These are phyloP conservation scores for Penaeus indicus DNA, from an alignment of 1,140 invertebrate genomes.

Conservation along the genomic window DNA sequence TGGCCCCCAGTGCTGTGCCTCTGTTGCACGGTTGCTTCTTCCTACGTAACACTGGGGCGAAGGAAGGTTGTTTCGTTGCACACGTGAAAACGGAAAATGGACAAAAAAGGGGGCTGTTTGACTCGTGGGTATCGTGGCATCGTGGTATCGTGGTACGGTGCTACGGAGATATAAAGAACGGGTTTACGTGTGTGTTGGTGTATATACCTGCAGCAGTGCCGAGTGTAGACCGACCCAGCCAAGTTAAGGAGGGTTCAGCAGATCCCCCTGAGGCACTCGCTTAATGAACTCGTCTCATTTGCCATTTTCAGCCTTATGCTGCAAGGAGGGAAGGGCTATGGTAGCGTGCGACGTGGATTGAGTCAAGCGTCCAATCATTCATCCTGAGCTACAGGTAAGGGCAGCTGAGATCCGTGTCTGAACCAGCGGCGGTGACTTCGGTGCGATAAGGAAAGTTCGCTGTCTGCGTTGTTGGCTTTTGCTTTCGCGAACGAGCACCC, in stretches of 20 bases:
- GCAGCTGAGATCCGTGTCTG: conserved; percentile 45
- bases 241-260: background rate
- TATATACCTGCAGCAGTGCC: background rate
- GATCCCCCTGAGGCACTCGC: conserved; percentile 4
- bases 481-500: too few species aligned
- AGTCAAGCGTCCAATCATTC: conserved; percentile 61
- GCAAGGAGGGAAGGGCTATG: background rate
- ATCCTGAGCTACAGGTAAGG: conserved; percentile 60
- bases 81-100: too few species aligned
- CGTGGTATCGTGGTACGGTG: too few species aligned
- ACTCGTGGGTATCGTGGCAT: too few species aligned
- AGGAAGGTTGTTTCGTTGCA: too few species aligned
- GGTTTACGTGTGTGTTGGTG: too few species aligned
- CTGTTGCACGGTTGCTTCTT: too few species aligned
- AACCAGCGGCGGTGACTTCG: conserved; percentile 28
- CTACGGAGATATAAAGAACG: too few species aligned
- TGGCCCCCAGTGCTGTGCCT: too few species aligned
- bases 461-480: too few species aligned
- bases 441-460: background rate
- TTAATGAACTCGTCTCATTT: conserved; percentile 14
- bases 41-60: too few species aligned
- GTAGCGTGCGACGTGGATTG: conserved; percentile 2
- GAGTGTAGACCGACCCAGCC: conserved; percentile 17
- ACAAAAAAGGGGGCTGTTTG: too few species aligned
- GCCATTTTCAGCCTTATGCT: background rate